phyloP scores from a whole-genome alignment of 2,113 vertebrate genomes.

The Lutjanus erythropterus region DNA sequence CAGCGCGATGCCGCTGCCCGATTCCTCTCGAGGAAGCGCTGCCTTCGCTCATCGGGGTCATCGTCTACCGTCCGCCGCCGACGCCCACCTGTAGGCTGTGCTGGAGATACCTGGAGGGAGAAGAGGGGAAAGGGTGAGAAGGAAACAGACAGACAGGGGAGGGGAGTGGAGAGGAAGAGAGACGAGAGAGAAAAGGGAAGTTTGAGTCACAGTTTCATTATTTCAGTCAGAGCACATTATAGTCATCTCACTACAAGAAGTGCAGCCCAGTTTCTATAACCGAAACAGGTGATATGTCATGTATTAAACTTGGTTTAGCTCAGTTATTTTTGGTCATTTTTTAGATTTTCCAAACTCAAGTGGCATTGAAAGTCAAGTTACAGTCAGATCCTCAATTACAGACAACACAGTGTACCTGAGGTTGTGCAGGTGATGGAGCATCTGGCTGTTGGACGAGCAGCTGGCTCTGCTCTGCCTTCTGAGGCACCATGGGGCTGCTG shows the following conservation, averaged over 20 bases:
- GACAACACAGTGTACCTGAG: slow-evolving; percentile 85
- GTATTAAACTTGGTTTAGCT: neutral
- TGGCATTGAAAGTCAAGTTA: neutral
- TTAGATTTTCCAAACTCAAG: neutral
- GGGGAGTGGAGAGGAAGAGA: slow-evolving; percentile 23
- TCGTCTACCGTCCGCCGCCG: slow-evolving; percentile 91
- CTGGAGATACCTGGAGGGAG: slow-evolving; percentile 91
- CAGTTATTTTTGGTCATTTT: neutral
- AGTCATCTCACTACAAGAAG: slow-evolving; percentile 30
- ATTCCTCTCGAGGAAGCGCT: slow-evolving; percentile 96
- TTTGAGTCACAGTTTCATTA: slow-evolving; percentile 73
- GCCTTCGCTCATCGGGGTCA: slow-evolving; percentile 95
- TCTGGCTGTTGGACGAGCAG: slow-evolving; percentile 93
- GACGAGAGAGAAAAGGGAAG: slow-evolving; percentile 59
- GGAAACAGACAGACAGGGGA: slow-evolving; percentile 24
- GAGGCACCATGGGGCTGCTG: slow-evolving; percentile 92
- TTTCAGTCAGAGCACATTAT: slow-evolving; percentile 44
- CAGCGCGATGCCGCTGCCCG: slow-evolving; percentile 95
- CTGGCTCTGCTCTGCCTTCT: slow-evolving; percentile 94
- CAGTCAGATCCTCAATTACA: neutral
- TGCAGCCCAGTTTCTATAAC: slow-evolving; percentile 24
- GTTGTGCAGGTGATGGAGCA: slow-evolving; percentile 95
- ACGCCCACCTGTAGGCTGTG: slow-evolving; percentile 94
- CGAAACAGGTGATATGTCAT: neutral
- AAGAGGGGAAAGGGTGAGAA: neutral